Percentiles rank a stretch among this genome's conserved stretches.
Evolutionary conservation across 2,113 vertebrate genomes (phyloP).

Genomic region (Colius striatus): DNA sequence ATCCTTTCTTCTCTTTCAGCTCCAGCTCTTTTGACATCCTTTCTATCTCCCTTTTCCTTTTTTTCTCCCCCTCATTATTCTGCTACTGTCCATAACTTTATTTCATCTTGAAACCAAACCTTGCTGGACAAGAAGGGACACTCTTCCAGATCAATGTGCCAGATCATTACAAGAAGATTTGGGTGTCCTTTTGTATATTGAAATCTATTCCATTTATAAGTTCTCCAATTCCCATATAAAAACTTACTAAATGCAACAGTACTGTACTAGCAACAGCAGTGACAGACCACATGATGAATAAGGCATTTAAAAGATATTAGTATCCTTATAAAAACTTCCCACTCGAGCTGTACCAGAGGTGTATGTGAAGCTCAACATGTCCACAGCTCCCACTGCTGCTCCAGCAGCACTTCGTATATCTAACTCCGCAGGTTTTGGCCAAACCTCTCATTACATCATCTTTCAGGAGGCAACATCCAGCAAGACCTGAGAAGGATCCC

Average conservation of each 20-base stretch:
- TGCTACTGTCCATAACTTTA: neutral
- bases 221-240: neutral
- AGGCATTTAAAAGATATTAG: neutral
- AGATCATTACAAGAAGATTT: neutral
- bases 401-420: fast-evolving
- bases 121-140: fast-evolving
- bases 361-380: fast-evolving
- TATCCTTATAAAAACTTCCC: neutral
- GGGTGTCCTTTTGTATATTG: neutral
- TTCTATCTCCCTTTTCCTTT: neutral
- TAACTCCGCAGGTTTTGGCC: too few relatives aligned
- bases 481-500: fast-evolving
- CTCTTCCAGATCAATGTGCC: too few relatives aligned
- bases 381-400: neutral
- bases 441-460: neutral
- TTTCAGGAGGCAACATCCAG: too few relatives aligned
- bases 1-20: neutral
- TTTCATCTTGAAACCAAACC: neutral
- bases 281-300: neutral
- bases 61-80: neutral
- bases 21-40: neutral
- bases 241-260: neutral
- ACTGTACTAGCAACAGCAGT: neutral
- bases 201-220: neutral
- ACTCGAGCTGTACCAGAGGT: fast-evolving